A percentile compares a stretch with the other conserved stretches of the same genome.
phyloP scores from a whole-genome alignment of 2,888 invertebrate genomes.

The Orchesellides sinensis region DNA sequence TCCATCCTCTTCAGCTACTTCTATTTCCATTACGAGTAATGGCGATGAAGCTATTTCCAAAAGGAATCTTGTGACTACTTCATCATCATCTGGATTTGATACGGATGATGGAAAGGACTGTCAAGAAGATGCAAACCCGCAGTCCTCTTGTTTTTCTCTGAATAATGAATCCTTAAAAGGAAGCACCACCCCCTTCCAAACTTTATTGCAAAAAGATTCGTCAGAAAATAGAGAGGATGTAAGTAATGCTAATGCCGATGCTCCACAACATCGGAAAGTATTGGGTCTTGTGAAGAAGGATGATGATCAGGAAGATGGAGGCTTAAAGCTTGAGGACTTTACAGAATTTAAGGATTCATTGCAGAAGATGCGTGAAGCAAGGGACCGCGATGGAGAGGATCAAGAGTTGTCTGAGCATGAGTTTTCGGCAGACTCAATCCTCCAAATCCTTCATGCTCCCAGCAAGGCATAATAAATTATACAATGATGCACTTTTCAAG shows the following conservation, averaged over 20 bases:
- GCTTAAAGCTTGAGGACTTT: slow-evolving; percentile 31
- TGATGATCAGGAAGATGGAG: slow-evolving; percentile 12
- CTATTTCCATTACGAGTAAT: slow-evolving; percentile 17
- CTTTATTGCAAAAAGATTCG: background rate
- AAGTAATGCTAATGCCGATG: background rate
- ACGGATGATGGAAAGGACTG: slow-evolving; percentile 34
- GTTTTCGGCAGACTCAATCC: slow-evolving; percentile 42
- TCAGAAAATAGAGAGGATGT: background rate
- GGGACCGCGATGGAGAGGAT: slow-evolving; percentile 20
- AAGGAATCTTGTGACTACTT: slow-evolving; percentile 13
- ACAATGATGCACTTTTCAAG: too few species aligned
- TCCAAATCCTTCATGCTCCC: slow-evolving; percentile 45
- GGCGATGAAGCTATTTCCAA: background rate
- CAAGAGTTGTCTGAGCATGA: slow-evolving; percentile 16
- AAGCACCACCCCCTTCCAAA: background rate
- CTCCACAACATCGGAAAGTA: background rate
- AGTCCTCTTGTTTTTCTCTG: background rate
- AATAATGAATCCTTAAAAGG: background rate
- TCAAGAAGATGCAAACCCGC: slow-evolving; percentile 19
- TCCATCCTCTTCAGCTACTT: slow-evolving; percentile 39
- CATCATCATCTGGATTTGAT: slow-evolving; percentile 26
- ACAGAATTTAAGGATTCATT: slow-evolving; percentile 50
- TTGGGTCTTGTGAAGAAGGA: background rate
- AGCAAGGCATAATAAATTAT: slow-evolving; percentile 27
- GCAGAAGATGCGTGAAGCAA: slow-evolving; percentile 28